Conservation (phyloP, 2,888 invertebrate species). For the Agapostemon virescens region DNA sequence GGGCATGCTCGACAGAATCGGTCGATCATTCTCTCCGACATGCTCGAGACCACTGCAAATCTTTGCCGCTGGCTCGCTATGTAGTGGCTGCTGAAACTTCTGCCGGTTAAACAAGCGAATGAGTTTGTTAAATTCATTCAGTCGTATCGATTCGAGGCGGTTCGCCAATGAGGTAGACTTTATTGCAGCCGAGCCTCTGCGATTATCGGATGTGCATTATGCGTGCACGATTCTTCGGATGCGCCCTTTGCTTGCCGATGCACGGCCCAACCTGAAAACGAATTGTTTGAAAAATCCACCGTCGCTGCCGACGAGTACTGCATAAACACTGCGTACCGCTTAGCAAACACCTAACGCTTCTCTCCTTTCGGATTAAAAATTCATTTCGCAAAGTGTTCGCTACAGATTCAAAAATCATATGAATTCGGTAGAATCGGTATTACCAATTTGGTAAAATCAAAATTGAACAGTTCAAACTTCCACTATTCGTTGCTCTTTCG, state of each 20-base stretch:
- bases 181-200: not conserved
- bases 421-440: not conserved
- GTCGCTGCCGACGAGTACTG: not conserved
- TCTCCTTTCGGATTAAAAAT: not conserved
- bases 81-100: constrained; percentile 36
- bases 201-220: constrained; percentile 22
- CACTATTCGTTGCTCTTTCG: too few relatives aligned
- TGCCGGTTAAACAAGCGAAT: constrained; percentile 51
- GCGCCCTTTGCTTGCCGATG: not conserved
- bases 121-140: constrained; percentile 57
- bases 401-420: not conserved
- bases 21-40: constrained; percentile 39
- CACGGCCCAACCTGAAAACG: not conserved
- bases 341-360: not conserved
- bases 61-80: constrained; percentile 44
- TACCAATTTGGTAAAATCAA: too few relatives aligned
- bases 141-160: constrained; percentile 33
- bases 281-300: not conserved
- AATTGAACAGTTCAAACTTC: too few relatives aligned
- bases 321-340: not conserved
- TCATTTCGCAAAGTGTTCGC: not conserved
- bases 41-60: constrained; percentile 60
- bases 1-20: constrained; percentile 53
- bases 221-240: constrained; percentile 14
- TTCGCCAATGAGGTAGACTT: constrained; percentile 21